Evolutionary conservation across 2,797 vertebrate species (phyloP).

Genomic region (Molossus alvarezi): DNA sequence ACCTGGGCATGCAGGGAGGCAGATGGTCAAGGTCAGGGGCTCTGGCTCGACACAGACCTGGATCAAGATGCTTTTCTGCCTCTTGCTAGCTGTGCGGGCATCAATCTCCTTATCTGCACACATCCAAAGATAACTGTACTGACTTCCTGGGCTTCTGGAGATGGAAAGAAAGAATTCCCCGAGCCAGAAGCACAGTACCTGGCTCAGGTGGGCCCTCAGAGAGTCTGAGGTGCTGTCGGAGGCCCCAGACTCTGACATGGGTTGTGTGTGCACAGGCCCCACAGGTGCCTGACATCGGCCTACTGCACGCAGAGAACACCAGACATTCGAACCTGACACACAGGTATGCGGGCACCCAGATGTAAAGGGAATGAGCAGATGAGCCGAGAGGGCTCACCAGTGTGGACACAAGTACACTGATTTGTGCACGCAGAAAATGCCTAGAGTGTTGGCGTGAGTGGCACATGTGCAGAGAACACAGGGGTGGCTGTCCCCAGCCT

Average conservation of each 20-base stretch:
- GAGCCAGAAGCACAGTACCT: rapidly evolving
- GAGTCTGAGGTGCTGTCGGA: rapidly evolving
- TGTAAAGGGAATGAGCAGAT: rapidly evolving
- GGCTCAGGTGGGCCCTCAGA: neutral
- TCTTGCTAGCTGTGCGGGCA: neutral
- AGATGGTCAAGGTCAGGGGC: neutral
- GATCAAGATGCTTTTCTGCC: neutral
- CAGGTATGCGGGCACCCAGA: too few relatives aligned
- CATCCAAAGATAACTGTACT: neutral
- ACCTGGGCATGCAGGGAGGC: neutral
- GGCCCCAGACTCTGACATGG: neutral
- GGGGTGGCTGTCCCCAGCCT: neutral
- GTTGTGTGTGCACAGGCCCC: rapidly evolving
- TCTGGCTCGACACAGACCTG: neutral
- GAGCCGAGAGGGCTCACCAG: neutral
- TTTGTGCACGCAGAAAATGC: neutral
- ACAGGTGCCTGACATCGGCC: rapidly evolving
- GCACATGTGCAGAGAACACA: neutral
- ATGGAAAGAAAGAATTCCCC: neutral
- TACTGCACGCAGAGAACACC: rapidly evolving
- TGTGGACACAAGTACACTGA: neutral
- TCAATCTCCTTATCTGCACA: neutral
- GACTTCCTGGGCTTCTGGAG: neutral
- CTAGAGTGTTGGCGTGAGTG: neutral
- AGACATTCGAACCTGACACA: neutral